Percentiles rank a stretch among this genome's conserved stretches.
Evolutionary conservation across 2,888 invertebrate genomes (phyloP).

Genomic region (Ptychoptera contaminata): DNA sequence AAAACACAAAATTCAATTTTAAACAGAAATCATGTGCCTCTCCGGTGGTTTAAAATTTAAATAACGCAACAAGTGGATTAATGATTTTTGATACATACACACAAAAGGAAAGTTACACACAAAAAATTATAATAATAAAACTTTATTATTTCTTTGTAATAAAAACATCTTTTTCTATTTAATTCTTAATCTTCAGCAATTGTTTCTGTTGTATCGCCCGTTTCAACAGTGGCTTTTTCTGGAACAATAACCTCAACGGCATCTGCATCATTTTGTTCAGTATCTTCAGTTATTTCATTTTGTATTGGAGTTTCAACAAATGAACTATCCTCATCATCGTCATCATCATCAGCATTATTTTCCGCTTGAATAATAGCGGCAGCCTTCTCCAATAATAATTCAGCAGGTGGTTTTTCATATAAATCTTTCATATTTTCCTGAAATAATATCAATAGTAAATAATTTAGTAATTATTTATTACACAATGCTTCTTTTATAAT

Average conservation of each 20-base stretch:
- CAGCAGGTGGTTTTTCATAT: conserved; percentile 9
- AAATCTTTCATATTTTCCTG: conserved; percentile 11
- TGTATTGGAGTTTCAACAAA: conserved; percentile 32
- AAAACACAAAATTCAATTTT: too few species aligned
- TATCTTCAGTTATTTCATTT: conserved; percentile 31
- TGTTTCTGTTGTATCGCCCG: conserved; percentile 3
- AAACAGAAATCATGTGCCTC: too few species aligned
- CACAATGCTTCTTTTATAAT: too few species aligned
- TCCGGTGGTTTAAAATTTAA: too few species aligned
- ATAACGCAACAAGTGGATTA: too few species aligned
- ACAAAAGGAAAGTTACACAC: too few species aligned
- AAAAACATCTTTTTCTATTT: background rate
- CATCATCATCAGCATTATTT: background rate
- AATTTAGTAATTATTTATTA: background rate
- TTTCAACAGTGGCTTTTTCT: background rate
- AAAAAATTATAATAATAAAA: too few species aligned
- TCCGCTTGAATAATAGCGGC: background rate
- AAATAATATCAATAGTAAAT: background rate
- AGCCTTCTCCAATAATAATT: conserved; percentile 1
- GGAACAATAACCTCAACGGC: background rate
- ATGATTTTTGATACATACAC: too few species aligned
- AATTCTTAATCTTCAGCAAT: conserved; percentile 15
- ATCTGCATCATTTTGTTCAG: background rate
- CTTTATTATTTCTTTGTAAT: too few species aligned
- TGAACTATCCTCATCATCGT: conserved; percentile 10